A percentile compares a stretch with the other conserved stretches of the same genome.
Conservation (phyloP, 2,888 invertebrate species). For the Lepidonotus clava region DNA sequence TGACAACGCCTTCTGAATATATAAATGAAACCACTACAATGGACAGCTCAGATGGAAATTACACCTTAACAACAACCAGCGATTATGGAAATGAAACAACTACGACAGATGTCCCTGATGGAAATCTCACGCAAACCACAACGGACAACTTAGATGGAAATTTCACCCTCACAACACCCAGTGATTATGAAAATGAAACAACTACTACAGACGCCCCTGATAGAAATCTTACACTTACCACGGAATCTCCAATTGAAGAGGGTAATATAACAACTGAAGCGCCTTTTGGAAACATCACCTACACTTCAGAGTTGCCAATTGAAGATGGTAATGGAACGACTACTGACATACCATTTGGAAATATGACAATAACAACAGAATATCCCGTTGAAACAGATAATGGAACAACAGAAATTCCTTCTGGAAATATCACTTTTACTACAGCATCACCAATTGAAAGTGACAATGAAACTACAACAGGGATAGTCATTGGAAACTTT, state of each 20-base stretch:
- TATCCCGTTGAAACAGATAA: not conserved
- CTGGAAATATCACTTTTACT: not conserved
- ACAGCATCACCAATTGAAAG: not conserved
- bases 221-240: not conserved
- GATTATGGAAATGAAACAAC: conserved; percentile 8
- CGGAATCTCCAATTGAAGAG: not conserved
- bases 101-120: not conserved
- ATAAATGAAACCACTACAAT: not conserved
- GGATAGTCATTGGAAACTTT: not conserved
- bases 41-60: not conserved
- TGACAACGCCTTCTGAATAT: not conserved
- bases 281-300: not conserved
- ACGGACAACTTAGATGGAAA: not conserved
- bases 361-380: not conserved
- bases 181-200: not conserved
- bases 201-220: not conserved
- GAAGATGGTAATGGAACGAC: not conserved
- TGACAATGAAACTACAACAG: not conserved
- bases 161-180: not conserved
- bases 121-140: not conserved
- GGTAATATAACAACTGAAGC: not conserved
- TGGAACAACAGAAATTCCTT: not conserved
- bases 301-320: too few relatives aligned
- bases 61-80: too few relatives aligned
- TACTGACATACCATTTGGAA: not conserved